A percentile compares a stretch with the other conserved stretches of the same genome.
phyloP scores from a whole-genome alignment of 2,113 vertebrate species.

The Acanthochromis polyacanthus region DNA sequence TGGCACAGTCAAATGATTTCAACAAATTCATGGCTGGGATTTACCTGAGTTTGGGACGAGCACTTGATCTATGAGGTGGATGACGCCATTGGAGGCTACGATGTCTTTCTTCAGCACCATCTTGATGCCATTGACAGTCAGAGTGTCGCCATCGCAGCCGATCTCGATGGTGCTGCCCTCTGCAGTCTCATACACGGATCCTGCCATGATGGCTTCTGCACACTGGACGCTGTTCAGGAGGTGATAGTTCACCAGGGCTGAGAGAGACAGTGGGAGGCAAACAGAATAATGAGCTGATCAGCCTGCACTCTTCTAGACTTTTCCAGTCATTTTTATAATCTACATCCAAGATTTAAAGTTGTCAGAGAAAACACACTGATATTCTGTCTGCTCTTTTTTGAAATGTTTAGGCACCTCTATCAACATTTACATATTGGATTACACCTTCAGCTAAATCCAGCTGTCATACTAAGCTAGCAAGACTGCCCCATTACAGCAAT shows the following conservation, averaged over 20 bases:
- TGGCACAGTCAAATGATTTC: accelerated
- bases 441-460: conserved; percentile 19
- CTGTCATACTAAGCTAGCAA: conserved; percentile 35
- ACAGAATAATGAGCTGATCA: neutral
- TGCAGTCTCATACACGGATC: conserved; percentile 88
- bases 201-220: conserved; percentile 94
- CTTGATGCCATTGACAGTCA: conserved; percentile 95
- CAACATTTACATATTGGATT: conserved; percentile 36
- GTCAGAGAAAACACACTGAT: neutral
- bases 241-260: conserved; percentile 95
- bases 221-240: conserved; percentile 93
- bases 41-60: conserved; percentile 95
- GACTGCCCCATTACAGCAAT: conserved; percentile 14
- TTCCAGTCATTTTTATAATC: conserved; percentile 3
- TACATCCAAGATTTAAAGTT: conserved; percentile 1
- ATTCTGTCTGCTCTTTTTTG: neutral
- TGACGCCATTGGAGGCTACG: conserved; percentile 93
- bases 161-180: conserved; percentile 93
- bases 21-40: conserved; percentile 2
- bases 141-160: conserved; percentile 93
- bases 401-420: conserved; percentile 32
- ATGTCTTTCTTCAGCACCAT: conserved; percentile 98
- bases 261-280: neutral
- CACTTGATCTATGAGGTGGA: conserved; percentile 93
- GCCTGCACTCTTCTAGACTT: conserved; percentile 3